Percentiles rank a stretch among this genome's conserved stretches.
Conservation (phyloP, 2,113 vertebrate species). For the Apaloderma vittatum region DNA sequence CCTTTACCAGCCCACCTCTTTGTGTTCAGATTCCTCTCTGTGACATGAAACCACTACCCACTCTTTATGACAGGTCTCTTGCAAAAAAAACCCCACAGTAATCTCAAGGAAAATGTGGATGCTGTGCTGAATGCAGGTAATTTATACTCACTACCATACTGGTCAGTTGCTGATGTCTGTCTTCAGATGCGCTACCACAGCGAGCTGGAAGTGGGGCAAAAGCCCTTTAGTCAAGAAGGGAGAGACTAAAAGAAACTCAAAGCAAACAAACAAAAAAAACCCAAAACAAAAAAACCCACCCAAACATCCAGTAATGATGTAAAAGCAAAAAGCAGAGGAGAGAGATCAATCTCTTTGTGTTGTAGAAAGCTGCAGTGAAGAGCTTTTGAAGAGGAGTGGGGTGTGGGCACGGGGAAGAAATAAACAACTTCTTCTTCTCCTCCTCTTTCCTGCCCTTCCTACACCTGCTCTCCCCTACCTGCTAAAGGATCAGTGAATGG, state of each 20-base stretch:
- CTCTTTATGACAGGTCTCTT: background rate
- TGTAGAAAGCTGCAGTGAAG: rapidly evolving
- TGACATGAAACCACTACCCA: background rate
- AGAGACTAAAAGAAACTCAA: background rate
- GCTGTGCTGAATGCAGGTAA: background rate
- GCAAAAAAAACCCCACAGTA: background rate
- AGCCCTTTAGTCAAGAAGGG: background rate
- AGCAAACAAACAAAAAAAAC: background rate
- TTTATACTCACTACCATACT: background rate
- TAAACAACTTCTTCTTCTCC: background rate
- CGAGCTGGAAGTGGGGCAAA: background rate
- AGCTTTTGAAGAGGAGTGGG: rapidly evolving
- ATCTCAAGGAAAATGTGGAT: background rate
- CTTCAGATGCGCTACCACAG: background rate
- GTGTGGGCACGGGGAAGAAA: background rate
- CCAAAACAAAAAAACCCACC: background rate
- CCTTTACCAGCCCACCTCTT: background rate
- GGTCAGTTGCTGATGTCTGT: background rate
- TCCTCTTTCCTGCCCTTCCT: background rate
- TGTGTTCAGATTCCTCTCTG: background rate
- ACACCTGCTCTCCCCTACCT: no score
- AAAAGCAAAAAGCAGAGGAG: background rate
- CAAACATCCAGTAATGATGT: background rate
- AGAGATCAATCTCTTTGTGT: rapidly evolving
- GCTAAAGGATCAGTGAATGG: background rate